These are phyloP conservation scores for Ennomos quercinarius DNA, from an alignment of 2,888 invertebrate genomes.

Conservation along the genomic window DNA sequence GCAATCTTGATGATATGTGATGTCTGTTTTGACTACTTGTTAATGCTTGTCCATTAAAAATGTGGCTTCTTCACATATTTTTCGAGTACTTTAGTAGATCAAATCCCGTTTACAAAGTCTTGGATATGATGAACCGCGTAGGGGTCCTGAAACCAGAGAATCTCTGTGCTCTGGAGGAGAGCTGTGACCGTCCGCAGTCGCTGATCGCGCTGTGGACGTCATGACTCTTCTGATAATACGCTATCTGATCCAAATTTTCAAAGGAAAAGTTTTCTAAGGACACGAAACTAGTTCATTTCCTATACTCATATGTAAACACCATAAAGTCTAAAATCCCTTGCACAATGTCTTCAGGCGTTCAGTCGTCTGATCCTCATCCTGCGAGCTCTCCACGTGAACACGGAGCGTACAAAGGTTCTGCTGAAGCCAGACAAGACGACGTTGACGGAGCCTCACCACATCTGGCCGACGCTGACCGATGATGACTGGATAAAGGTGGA, in stretches of 20 bases:
- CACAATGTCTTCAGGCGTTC: slow-evolving; percentile 89
- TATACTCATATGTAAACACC: too few relatives aligned
- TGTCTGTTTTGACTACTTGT: too few relatives aligned
- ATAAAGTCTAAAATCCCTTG: neutral
- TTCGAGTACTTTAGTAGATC: too few relatives aligned
- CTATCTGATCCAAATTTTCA: slow-evolving; percentile 61
- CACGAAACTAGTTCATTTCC: too few relatives aligned
- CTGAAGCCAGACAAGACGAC: slow-evolving; percentile 99
- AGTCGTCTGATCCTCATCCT: slow-evolving; percentile 98
- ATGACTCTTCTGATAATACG: slow-evolving; percentile 60
- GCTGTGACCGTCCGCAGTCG: slow-evolving; percentile 43
- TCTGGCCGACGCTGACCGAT: slow-evolving; percentile 98
- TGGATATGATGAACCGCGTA: slow-evolving; percentile 78
- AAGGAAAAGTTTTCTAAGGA: too few relatives aligned
- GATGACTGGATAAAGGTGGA: slow-evolving; percentile 99
- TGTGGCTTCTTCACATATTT: too few relatives aligned
- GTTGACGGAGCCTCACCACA: slow-evolving; percentile 99
- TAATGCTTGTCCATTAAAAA: too few relatives aligned
- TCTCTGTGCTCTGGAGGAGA: slow-evolving; percentile 73
- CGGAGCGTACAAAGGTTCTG: slow-evolving; percentile 99
- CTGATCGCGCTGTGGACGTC: slow-evolving; percentile 57
- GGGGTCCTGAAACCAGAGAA: slow-evolving; percentile 83
- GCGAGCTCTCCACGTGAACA: slow-evolving; percentile 98
- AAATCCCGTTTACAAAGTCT: slow-evolving; percentile 11
- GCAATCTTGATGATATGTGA: too few relatives aligned